These are phyloP conservation scores for Pogona vitticeps DNA, from an alignment of 2,113 vertebrate genomes.

Conservation along the genomic window DNA sequence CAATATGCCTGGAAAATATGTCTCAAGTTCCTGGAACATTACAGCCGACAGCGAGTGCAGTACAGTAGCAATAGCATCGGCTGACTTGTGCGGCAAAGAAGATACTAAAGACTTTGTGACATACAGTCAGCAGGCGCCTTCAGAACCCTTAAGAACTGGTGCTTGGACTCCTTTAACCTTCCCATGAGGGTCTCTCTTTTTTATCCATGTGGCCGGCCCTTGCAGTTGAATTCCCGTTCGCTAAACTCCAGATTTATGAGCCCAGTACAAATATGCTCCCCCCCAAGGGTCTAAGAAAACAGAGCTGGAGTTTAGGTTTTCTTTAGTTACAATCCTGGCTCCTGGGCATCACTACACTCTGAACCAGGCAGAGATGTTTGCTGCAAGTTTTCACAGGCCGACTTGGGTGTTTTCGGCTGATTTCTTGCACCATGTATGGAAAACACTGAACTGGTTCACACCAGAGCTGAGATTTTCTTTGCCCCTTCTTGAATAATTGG, in stretches of 20 bases:
- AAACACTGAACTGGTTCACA: neutral
- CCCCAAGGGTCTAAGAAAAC: neutral
- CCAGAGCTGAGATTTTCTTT: neutral
- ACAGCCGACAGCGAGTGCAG: accelerated
- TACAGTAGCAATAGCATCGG: neutral
- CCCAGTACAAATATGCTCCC: neutral
- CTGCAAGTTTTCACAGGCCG: neutral
- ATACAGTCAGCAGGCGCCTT: neutral
- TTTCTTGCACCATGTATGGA: neutral
- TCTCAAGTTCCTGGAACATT: neutral
- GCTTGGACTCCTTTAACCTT: neutral
- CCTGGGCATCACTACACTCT: neutral
- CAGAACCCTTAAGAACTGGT: constrained; percentile 21
- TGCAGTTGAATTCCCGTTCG: neutral
- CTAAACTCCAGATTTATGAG: neutral
- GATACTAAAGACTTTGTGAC: constrained; percentile 17
- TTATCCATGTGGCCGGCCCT: neutral
- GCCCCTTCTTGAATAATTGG: neutral
- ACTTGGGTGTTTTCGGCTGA: neutral
- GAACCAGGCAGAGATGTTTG: neutral
- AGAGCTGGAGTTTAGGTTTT: neutral
- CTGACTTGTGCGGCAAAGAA: neutral
- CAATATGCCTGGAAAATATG: neutral
- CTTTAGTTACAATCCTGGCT: constrained; percentile 4
- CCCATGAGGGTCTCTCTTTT: constrained; percentile 12